Conservation (phyloP, 2,797 vertebrate species). For the Chaunax sp. region DNA sequence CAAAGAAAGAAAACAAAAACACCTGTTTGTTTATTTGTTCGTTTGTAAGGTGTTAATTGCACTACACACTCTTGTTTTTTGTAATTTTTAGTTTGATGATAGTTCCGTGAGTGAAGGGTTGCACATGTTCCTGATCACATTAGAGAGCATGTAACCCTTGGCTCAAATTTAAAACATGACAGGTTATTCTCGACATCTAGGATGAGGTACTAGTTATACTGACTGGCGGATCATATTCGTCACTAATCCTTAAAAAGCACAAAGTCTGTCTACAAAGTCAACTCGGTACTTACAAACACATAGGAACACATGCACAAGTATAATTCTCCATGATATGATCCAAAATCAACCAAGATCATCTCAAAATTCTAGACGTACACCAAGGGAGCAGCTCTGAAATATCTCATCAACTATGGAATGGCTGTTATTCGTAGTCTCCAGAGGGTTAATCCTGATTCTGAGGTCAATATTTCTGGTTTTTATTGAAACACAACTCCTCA, state of each 20-base stretch:
- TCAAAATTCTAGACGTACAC: too few relatives aligned
- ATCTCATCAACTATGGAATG: too few relatives aligned
- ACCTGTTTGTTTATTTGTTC: constrained; percentile 17
- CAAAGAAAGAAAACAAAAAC: constrained; percentile 28
- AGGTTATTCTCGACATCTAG: constrained; percentile 52
- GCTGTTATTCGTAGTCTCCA: not conserved
- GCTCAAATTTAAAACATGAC: constrained; percentile 74
- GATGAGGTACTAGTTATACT: constrained; percentile 56
- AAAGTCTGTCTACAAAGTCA: constrained; percentile 22
- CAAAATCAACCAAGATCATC: constrained; percentile 14
- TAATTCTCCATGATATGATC: constrained; percentile 15
- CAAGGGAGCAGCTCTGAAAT: too few relatives aligned
- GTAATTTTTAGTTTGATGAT: constrained; percentile 48
- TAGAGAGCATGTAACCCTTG: constrained; percentile 70
- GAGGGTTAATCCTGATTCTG: too few relatives aligned
- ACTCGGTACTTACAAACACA: constrained; percentile 17
- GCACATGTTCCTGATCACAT: constrained; percentile 59
- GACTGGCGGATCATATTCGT: constrained; percentile 69
- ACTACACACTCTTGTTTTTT: constrained; percentile 17
- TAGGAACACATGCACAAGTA: not conserved
- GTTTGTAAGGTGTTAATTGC: constrained; percentile 4
- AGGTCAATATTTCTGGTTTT: too few relatives aligned
- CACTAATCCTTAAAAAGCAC: constrained; percentile 48
- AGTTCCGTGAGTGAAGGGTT: constrained; percentile 46
- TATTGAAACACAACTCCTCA: too few relatives aligned